These are phyloP conservation scores for Belonocnema kinseyi DNA, from an alignment of 1,140 invertebrate species.

Conservation along the genomic window DNA sequence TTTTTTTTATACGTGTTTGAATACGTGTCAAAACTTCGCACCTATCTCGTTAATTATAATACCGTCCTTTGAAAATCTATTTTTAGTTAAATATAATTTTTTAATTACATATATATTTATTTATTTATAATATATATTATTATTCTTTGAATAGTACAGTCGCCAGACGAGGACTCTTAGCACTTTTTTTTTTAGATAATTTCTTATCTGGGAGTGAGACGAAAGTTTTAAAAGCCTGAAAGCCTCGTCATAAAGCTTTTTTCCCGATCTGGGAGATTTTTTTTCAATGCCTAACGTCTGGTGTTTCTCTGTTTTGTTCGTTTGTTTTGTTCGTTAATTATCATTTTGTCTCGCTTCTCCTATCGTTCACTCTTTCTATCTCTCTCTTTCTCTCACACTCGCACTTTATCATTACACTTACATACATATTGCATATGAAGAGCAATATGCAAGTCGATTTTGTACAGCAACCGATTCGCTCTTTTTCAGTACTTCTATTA, in stretches of 20 bases:
- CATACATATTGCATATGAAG: constrained; percentile 2
- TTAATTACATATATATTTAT: constrained; percentile 50
- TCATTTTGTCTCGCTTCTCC: constrained; percentile 37
- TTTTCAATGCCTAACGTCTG: constrained; percentile 32
- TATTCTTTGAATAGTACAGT: constrained; percentile 64
- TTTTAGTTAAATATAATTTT: constrained; percentile 55
- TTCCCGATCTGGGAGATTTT: constrained; percentile 44
- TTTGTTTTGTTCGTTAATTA: constrained; percentile 48
- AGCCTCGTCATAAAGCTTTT: constrained; percentile 54
- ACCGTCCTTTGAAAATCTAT: constrained; percentile 49
- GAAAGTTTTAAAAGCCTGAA: constrained; percentile 54
- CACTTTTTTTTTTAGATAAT: constrained; percentile 45
- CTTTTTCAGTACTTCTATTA: not conserved
- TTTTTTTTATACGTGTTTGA: constrained; percentile 22
- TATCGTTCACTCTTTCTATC: constrained; percentile 30
- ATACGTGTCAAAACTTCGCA: constrained; percentile 31
- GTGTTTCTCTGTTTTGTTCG: constrained; percentile 48
- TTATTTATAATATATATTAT: constrained; percentile 52
- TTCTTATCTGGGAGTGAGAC: constrained; percentile 45
- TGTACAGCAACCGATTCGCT: not conserved
- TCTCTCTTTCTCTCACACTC: constrained; percentile 5
- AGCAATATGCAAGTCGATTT: constrained; percentile 14
- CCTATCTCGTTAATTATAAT: constrained; percentile 39
- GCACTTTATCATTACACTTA: constrained; percentile 20
- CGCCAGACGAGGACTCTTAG: constrained; percentile 48